phyloP scores from a whole-genome alignment of 2,797 vertebrate genomes.

The Lacerta viridis region DNA sequence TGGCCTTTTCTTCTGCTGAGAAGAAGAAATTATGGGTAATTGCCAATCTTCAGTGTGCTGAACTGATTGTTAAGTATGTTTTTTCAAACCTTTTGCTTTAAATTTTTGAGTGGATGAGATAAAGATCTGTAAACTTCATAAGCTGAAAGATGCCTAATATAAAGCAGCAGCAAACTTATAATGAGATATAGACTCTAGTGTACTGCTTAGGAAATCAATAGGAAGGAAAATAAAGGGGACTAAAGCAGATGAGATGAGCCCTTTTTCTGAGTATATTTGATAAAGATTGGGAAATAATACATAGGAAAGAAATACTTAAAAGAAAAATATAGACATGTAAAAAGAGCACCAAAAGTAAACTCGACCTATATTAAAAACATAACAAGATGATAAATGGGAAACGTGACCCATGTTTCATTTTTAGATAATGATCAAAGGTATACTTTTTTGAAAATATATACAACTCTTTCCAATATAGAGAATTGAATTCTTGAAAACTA shows the following conservation, averaged over 20 bases:
- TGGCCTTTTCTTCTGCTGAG: not conserved
- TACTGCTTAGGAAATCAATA: conserved; percentile 28
- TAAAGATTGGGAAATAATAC: conserved; percentile 15
- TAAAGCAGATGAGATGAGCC: conserved; percentile 7
- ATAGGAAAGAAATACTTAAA: conserved; percentile 11
- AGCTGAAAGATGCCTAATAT: conserved; percentile 19
- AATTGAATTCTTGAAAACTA: not conserved
- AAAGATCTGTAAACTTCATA: conserved; percentile 20
- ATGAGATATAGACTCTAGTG: conserved; percentile 7
- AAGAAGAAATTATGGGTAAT: not conserved
- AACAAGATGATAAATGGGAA: not conserved
- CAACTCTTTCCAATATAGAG: not conserved
- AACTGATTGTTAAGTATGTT: not conserved
- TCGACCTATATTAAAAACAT: conserved; percentile 3
- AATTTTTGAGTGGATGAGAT: conserved; percentile 12
- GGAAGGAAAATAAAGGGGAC: not conserved
- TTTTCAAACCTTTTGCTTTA: conserved; percentile 17
- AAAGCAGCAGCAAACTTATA: conserved; percentile 24
- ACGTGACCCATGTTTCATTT: not conserved
- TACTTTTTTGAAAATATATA: not conserved
- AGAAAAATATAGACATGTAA: not conserved
- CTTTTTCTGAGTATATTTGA: conserved; percentile 5
- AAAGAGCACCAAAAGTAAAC: conserved; percentile 3
- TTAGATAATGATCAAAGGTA: conserved; percentile 11
- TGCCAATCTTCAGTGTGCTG: not conserved